Evolutionary conservation across 2,113 vertebrate genomes (phyloP).

Genomic region (Onychorhynchus coronatus): DNA sequence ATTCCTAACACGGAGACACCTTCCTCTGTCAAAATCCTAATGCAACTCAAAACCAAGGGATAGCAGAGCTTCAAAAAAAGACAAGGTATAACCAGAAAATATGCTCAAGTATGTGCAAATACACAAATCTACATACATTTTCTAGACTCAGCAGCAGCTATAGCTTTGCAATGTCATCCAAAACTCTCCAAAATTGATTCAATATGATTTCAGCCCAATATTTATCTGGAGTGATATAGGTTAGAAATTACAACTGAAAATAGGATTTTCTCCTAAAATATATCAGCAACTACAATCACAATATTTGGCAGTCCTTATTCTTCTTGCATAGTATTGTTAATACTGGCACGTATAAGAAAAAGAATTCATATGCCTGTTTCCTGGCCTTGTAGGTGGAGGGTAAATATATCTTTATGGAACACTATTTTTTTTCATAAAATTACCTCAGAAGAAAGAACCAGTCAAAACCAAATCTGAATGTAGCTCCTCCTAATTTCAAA

Average conservation of each 20-base stretch:
- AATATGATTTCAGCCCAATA: neutral
- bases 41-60: neutral
- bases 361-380: neutral
- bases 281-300: neutral
- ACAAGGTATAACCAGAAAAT: neutral
- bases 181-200: neutral
- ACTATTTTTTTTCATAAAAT: neutral
- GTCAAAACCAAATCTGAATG: neutral
- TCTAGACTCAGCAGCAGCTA: neutral
- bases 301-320: neutral
- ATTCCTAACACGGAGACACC: slow-evolving; percentile 46
- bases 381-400: neutral
- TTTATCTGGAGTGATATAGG: neutral
- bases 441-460: neutral
- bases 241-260: neutral
- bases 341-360: neutral
- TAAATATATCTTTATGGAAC: neutral
- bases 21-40: slow-evolving; percentile 46
- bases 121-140: neutral
- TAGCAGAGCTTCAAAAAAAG: neutral
- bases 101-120: neutral
- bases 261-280: neutral
- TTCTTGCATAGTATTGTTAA: neutral
- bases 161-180: neutral
- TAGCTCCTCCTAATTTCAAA: neutral